Conservation (phyloP, 2,888 invertebrate species). For the Meghimatium bilineatum region DNA sequence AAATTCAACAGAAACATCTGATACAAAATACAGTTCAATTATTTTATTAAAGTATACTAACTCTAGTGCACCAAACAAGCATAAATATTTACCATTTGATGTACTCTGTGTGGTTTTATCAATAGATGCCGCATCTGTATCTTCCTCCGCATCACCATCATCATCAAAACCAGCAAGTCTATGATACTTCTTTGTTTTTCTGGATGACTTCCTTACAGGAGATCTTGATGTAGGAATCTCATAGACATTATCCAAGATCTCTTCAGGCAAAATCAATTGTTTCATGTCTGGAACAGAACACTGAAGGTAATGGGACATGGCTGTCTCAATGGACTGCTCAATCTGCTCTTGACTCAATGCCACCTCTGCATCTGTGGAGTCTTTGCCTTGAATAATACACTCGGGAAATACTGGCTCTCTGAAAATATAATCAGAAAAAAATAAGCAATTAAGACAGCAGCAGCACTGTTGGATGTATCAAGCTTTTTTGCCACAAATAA, state of each 20-base stretch:
- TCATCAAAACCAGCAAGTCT: conserved; percentile 41
- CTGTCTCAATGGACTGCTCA: conserved; percentile 27
- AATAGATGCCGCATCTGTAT: not conserved
- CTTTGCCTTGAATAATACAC: conserved; percentile 35
- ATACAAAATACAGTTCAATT: no score
- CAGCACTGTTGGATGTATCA: no score
- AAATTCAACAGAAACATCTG: no score
- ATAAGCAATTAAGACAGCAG: no score
- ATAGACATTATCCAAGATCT: not conserved
- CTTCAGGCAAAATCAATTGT: conserved; percentile 3
- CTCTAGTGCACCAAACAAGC: not conserved
- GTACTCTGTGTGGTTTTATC: conserved; percentile 4
- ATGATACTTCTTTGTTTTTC: conserved; percentile 41
- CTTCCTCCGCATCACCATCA: conserved; percentile 1
- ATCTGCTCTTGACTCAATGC: conserved; percentile 32
- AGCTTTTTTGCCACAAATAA: no score
- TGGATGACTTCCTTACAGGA: conserved; percentile 23
- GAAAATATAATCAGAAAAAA: not conserved
- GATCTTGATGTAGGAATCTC: conserved; percentile 1
- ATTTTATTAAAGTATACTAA: not conserved
- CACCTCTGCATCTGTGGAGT: conserved; percentile 31
- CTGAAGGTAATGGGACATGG: conserved; percentile 32
- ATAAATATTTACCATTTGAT: not conserved
- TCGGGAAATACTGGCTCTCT: conserved; percentile 53
- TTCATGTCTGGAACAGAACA: conserved; percentile 43